Percentiles rank a stretch among this genome's conserved stretches.
Conservation (phyloP, 2,888 invertebrate genomes). For the Trachelus iudaicus region DNA sequence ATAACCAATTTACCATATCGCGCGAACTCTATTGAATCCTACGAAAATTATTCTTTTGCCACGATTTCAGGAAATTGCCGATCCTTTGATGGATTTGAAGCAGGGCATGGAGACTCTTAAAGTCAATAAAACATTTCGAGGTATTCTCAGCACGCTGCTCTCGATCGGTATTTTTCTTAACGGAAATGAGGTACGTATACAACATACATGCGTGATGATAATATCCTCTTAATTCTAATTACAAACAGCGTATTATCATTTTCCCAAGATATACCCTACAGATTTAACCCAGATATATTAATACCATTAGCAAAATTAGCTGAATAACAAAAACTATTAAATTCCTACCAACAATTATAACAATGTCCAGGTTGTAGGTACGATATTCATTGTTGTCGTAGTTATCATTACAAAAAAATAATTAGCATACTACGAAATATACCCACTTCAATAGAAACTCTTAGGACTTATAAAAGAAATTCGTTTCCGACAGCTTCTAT, state of each 20-base stretch:
- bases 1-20: not conserved
- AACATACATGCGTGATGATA: constrained; percentile 30
- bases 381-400: too few relatives aligned
- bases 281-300: not conserved
- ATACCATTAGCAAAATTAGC: not conserved
- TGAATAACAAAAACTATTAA: not conserved
- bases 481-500: too few relatives aligned
- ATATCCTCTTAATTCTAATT: not conserved
- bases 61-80: constrained; percentile 87
- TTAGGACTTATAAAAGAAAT: not conserved
- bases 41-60: not conserved
- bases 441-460: too few relatives aligned
- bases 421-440: too few relatives aligned
- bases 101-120: constrained; percentile 93
- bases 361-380: too few relatives aligned
- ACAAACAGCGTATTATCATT: not conserved
- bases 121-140: constrained; percentile 93
- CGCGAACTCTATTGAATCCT: not conserved
- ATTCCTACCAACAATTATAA: not conserved
- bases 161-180: constrained; percentile 97
- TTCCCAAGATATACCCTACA: not conserved
- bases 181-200: constrained; percentile 74
- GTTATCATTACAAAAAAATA: too few relatives aligned
- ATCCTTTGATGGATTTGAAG: constrained; percentile 98
- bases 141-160: constrained; percentile 91